Conservation (phyloP, 2,888 invertebrate species). For the Nebria brevicollis region DNA sequence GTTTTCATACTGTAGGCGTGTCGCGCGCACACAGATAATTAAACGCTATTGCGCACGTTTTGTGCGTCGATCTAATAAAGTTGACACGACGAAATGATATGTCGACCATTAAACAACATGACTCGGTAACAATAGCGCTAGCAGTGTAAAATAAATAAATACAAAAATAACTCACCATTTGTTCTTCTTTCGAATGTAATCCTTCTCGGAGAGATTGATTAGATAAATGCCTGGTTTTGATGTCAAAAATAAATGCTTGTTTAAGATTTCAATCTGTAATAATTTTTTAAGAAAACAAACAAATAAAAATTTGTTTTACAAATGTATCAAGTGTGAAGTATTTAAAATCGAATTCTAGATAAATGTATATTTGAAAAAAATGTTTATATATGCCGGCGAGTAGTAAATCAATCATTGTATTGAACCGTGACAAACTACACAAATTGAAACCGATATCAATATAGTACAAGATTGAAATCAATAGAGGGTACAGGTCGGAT, state of each 20-base stretch:
- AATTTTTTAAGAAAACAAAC: conserved; percentile 49
- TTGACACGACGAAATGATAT: conserved; percentile 7
- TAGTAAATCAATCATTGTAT: background rate
- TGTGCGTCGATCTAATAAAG: conserved; percentile 2
- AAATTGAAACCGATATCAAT: background rate
- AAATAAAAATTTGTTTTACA: conserved; percentile 29
- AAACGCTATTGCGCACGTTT: conserved; percentile 24
- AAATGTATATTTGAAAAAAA: too few species aligned
- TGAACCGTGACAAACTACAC: background rate
- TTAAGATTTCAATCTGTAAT: conserved; percentile 91
- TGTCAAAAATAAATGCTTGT: conserved; percentile 96
- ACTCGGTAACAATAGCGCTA: background rate
- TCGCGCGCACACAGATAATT: conserved; percentile 30
- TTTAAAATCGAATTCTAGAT: too few species aligned
- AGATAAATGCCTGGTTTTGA: conserved; percentile 98
- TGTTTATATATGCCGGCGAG: too few species aligned
- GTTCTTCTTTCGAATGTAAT: conserved; percentile 98
- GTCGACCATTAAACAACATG: background rate
- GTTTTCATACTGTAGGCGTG: conserved; percentile 4
- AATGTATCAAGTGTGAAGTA: too few species aligned
- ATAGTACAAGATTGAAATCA: background rate
- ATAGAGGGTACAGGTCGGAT: background rate
- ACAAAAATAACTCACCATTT: conserved; percentile 79
- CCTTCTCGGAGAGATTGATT: conserved; percentile 96
- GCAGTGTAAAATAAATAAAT: conserved; percentile 7